phyloP scores from a whole-genome alignment of 2,113 vertebrate species.

The Tychaedon coryphoeus region DNA sequence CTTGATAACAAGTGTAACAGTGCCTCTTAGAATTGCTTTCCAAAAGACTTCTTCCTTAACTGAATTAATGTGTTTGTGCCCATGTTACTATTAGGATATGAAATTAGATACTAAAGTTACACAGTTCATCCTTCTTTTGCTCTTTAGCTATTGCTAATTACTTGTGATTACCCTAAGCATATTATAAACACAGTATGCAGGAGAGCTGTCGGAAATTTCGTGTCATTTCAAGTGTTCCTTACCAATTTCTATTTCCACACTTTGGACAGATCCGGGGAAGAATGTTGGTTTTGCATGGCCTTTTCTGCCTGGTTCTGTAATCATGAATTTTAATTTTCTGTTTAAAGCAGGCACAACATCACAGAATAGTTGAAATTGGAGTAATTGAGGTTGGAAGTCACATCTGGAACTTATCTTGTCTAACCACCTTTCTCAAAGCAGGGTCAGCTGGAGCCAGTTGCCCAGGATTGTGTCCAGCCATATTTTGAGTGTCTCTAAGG shows the following conservation, averaged over 20 bases:
- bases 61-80: background rate
- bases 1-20: background rate
- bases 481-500: background rate
- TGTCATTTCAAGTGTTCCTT: background rate
- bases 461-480: accelerated
- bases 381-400: background rate
- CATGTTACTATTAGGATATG: background rate
- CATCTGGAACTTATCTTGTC: background rate
- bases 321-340: background rate
- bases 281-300: background rate
- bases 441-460: accelerated
- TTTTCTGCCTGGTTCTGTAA: background rate
- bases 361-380: background rate
- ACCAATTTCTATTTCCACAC: background rate
- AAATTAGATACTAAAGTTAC: background rate
- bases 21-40: background rate
- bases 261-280: accelerated
- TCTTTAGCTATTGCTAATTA: background rate
- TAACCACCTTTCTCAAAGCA: background rate
- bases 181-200: background rate
- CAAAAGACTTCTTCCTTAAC: background rate
- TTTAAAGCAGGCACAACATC: background rate
- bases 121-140: background rate
- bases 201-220: background rate
- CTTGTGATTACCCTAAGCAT: background rate